Percentiles rank a stretch among this genome's conserved stretches.
Evolutionary conservation across 2,113 vertebrate species (phyloP).

Genomic region (Macroglossus sobrinus): DNA sequence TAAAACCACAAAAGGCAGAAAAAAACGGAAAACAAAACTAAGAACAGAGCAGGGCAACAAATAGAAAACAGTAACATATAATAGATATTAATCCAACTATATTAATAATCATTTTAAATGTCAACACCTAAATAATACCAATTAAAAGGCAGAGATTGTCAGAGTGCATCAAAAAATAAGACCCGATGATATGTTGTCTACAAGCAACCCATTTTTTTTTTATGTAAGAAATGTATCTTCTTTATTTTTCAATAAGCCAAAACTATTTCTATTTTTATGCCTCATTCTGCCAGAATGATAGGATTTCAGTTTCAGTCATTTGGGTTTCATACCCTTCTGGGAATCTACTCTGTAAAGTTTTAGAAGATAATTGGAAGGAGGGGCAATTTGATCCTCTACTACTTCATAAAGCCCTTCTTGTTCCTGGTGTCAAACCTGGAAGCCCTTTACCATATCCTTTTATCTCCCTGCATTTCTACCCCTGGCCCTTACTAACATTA

Average conservation of each 20-base stretch:
- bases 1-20: neutral
- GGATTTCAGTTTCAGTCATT: neutral
- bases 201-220: no score
- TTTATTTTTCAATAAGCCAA: neutral
- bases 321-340: neutral
- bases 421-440: neutral
- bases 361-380: neutral
- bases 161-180: no score
- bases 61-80: neutral
- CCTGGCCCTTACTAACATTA: neutral
- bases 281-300: neutral
- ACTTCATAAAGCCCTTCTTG: neutral
- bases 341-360: neutral
- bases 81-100: no score
- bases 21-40: neutral
- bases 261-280: neutral
- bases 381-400: neutral
- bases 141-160: no score
- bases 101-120: no score
- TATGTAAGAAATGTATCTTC: neutral
- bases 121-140: no score
- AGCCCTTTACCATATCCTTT: neutral
- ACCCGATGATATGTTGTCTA: neutral
- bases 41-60: neutral
- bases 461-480: neutral